A percentile compares a stretch with the other conserved stretches of the same genome.
These are phyloP conservation scores for Lontra canadensis DNA, from an alignment of 2,113 vertebrate species.

Conservation along the genomic window DNA sequence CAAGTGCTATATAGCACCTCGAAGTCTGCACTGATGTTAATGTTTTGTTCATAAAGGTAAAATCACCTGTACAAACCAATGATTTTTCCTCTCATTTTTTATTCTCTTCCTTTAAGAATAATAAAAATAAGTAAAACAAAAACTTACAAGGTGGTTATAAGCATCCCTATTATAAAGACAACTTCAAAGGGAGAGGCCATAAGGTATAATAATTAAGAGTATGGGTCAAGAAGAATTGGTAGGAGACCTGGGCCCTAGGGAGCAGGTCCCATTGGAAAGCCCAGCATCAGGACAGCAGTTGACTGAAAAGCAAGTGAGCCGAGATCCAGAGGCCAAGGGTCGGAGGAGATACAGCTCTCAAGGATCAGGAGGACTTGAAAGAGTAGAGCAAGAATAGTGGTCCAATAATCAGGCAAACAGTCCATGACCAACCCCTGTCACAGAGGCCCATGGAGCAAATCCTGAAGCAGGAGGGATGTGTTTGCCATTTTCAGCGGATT, in stretches of 20 bases:
- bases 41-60: background rate
- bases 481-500: background rate
- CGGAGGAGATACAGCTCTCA: rapidly evolving
- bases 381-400: background rate
- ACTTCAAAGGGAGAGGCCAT: background rate
- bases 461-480: rapidly evolving
- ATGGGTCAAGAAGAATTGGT: background rate
- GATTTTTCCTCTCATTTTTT: background rate
- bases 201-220: background rate
- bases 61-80: background rate
- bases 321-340: background rate
- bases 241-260: background rate
- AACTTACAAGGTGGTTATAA: background rate
- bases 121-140: background rate
- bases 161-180: background rate
- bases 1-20: background rate
- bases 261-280: background rate
- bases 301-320: background rate
- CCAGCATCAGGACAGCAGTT: background rate
- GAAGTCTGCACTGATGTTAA: background rate
- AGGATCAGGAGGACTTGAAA: background rate
- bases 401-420: background rate
- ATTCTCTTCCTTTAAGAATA: background rate
- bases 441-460: background rate
- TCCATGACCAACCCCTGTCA: background rate